phyloP scores from a whole-genome alignment of 1,140 invertebrate genomes.

The Drosophila malerkotliana region DNA sequence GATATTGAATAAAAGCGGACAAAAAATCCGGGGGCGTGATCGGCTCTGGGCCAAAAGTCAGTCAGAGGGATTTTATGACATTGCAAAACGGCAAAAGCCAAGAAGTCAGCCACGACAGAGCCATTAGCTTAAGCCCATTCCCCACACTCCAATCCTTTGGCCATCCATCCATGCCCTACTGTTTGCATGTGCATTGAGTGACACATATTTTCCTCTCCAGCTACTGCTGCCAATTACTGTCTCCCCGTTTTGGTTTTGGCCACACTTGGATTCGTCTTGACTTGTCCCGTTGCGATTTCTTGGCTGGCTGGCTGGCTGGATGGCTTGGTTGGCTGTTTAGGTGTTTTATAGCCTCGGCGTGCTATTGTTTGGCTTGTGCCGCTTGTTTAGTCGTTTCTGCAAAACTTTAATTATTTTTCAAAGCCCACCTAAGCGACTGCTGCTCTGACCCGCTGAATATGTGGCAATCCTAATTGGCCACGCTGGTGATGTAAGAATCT shows the following conservation, averaged over 20 bases:
- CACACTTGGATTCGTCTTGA: slow-evolving; percentile 9
- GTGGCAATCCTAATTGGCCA: slow-evolving; percentile 41
- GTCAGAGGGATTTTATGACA: slow-evolving; percentile 50
- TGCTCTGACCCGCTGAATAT: slow-evolving; percentile 31
- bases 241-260: slow-evolving; percentile 34
- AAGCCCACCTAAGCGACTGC: slow-evolving; percentile 27
- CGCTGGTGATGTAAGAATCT: slow-evolving; percentile 33
- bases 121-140: slow-evolving; percentile 1
- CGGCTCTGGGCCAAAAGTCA: slow-evolving; percentile 10
- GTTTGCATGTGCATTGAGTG: slow-evolving; percentile 41
- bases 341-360: slow-evolving; percentile 31
- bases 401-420: slow-evolving; percentile 56
- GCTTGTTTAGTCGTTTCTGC: slow-evolving; percentile 41
- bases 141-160: not conserved
- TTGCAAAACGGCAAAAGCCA: slow-evolving; percentile 40
- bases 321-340: slow-evolving; percentile 1
- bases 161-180: slow-evolving; percentile 5
- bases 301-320: slow-evolving; percentile 8
- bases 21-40: slow-evolving; percentile 28
- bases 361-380: slow-evolving; percentile 34
- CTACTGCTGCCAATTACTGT: slow-evolving; percentile 58
- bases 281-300: slow-evolving; percentile 30
- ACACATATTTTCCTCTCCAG: slow-evolving; percentile 49
- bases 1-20: slow-evolving; percentile 62
- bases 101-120: slow-evolving; percentile 34